Conservation (phyloP, 1,140 invertebrate species). For the Agrypnia vestita region DNA sequence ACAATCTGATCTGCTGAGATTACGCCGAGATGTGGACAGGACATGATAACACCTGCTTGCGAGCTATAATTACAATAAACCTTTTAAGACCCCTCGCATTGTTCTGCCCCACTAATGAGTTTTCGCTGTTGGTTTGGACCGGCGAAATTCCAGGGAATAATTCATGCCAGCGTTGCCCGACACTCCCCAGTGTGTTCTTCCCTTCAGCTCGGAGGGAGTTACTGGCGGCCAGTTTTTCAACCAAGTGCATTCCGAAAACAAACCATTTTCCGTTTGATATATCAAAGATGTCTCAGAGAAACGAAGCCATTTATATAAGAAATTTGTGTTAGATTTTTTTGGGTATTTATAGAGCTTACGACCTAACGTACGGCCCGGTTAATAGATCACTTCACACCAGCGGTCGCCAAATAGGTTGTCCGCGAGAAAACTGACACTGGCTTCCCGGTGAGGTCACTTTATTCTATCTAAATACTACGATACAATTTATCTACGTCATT, state of each 20-base stretch:
- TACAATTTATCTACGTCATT: too few species aligned
- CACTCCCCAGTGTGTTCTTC: slow-evolving; percentile 33
- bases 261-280: too few species aligned
- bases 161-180: slow-evolving; percentile 54
- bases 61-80: slow-evolving; percentile 44
- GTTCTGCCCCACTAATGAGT: slow-evolving; percentile 60
- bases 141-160: slow-evolving; percentile 59
- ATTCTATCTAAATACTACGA: too few species aligned
- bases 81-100: slow-evolving; percentile 54
- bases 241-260: neutral
- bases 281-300: too few species aligned
- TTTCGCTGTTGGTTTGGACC: slow-evolving; percentile 60
- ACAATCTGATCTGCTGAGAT: slow-evolving; percentile 23
- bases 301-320: too few species aligned
- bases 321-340: too few species aligned
- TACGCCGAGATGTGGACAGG: slow-evolving; percentile 21
- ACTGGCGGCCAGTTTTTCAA: slow-evolving; percentile 28
- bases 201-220: slow-evolving; percentile 16
- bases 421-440: too few species aligned
- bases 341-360: too few species aligned
- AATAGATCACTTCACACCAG: too few species aligned
- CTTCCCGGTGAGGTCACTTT: too few species aligned
- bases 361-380: too few species aligned
- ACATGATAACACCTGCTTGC: slow-evolving; percentile 33
- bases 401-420: too few species aligned